These are phyloP conservation scores for Siphlonurus alternatus DNA, from an alignment of 2,888 invertebrate species.

Conservation along the genomic window DNA sequence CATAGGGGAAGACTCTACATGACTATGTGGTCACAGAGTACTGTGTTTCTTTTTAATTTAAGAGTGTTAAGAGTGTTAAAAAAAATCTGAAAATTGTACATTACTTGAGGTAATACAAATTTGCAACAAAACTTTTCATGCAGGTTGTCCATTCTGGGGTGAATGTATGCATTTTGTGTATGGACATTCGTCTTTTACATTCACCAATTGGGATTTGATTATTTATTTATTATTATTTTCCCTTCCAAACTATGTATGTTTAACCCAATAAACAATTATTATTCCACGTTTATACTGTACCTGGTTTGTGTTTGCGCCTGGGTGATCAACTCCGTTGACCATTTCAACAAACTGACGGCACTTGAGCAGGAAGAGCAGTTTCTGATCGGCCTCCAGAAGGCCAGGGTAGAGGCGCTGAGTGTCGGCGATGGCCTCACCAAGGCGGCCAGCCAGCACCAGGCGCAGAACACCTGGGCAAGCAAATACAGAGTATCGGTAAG, in stretches of 20 bases:
- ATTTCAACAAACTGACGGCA: slow-evolving; percentile 98
- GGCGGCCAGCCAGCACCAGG: slow-evolving; percentile 77
- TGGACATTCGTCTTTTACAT: no score
- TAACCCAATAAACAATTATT: slow-evolving; percentile 13
- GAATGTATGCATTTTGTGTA: no score
- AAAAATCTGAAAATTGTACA: no score
- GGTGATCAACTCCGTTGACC: slow-evolving; percentile 52
- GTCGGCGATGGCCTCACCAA: slow-evolving; percentile 88
- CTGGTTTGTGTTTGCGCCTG: not conserved
- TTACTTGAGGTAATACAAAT: no score
- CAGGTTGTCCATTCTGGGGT: no score
- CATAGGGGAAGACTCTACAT: no score
- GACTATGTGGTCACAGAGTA: no score
- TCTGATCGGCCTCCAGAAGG: slow-evolving; percentile 77
- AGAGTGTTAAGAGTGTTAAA: no score
- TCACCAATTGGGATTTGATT: no score
- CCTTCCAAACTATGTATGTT: not conserved
- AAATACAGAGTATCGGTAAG: slow-evolving; percentile 11
- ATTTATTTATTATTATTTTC: no score
- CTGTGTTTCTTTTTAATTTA: no score
- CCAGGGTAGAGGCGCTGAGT: slow-evolving; percentile 83
- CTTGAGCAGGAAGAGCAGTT: slow-evolving; percentile 87
- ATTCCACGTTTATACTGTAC: slow-evolving; percentile 16
- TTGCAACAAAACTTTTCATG: no score
- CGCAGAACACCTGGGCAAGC: slow-evolving; percentile 66